phyloP scores from a whole-genome alignment of 2,113 vertebrate genomes.

The Dolichallabes microphthalmus region DNA sequence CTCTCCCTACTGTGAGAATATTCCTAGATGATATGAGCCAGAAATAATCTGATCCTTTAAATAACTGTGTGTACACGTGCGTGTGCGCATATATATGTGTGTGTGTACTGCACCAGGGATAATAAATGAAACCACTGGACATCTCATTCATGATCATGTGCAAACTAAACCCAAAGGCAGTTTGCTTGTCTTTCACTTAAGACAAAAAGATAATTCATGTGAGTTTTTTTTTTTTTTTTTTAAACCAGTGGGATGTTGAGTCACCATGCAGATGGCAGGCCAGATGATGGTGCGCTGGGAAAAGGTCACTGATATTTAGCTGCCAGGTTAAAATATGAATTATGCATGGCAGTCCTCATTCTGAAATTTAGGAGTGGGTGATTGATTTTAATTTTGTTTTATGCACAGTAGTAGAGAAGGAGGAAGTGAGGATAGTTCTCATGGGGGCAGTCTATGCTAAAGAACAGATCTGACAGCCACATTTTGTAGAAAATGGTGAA shows the following conservation, averaged over 20 bases:
- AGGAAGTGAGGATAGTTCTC: neutral
- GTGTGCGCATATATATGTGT: neutral
- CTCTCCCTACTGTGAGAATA: slow-evolving; percentile 42
- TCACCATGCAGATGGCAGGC: slow-evolving; percentile 33
- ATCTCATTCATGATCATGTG: neutral
- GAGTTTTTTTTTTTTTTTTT: neutral
- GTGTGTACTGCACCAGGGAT: neutral
- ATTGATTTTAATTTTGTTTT: neutral
- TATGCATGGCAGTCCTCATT: slow-evolving; percentile 27
- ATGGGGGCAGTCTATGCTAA: neutral
- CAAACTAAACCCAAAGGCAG: neutral
- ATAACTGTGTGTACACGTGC: slow-evolving; percentile 56
- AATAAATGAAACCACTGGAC: slow-evolving; percentile 13
- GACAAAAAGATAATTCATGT: slow-evolving; percentile 7
- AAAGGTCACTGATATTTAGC: slow-evolving; percentile 15
- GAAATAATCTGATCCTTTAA: slow-evolving; percentile 72
- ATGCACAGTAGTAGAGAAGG: neutral
- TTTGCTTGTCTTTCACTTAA: neutral
- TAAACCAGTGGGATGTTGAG: slow-evolving; percentile 21
- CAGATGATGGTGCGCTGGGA: slow-evolving; percentile 15
- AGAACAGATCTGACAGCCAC: neutral
- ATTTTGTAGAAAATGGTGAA: neutral
- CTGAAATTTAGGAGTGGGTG: neutral
- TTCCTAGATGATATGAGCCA: slow-evolving; percentile 63
- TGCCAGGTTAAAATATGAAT: slow-evolving; percentile 30